Evolutionary conservation across 2,797 vertebrate species (phyloP), one percentile per base, ranked within the genome.

Genomic region (Hyperoplus lanceolatus): DNA sequence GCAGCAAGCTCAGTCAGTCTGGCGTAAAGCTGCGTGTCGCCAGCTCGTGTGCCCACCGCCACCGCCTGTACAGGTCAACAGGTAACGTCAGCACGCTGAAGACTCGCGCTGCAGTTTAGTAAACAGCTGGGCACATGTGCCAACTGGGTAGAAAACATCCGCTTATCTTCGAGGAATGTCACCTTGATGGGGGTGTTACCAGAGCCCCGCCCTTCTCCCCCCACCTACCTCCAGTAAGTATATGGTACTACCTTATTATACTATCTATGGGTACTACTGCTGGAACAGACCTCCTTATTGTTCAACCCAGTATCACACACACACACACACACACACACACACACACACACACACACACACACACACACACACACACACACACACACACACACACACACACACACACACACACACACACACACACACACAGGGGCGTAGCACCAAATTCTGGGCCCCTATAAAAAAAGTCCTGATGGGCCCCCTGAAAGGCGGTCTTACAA

Each of bases 111-210:
- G 0, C 0, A 58, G 9, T 4, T 14, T 11, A 9, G 39, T 8
- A 13, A 38, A 72, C 57, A 61, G 58, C 6, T 59, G 50, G 1
- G 3, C 11, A 59, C 51, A 21, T 45, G 50, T 21, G 45, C 42
- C 1, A 21, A n/a, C 0, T 1, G 4, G 11, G 0, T n/a, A 9
- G 0, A 60, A 57, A 42, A 58, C 29, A 46, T 51, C 50, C 53
- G 54, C 53, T 45, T 49, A 54, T 54, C 16, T 61, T 51, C 8
- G 16, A 39, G 14, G 15, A 11, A 16, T 29, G 71, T 70, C 84
- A 92, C 83, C 79, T 79, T 73, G 69, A 13, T 4, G 46, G 41
- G 46, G 57, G 51, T 15, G 82, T 64, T 67, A 16, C 21, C 18
- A 15, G 43, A 54, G 14, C 81, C 14, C 72, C 73, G 64, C 73